These are phyloP conservation scores for Hyposmocoma kahamanoa DNA, from an alignment of 1,140 invertebrate species.

Conservation along the genomic window DNA sequence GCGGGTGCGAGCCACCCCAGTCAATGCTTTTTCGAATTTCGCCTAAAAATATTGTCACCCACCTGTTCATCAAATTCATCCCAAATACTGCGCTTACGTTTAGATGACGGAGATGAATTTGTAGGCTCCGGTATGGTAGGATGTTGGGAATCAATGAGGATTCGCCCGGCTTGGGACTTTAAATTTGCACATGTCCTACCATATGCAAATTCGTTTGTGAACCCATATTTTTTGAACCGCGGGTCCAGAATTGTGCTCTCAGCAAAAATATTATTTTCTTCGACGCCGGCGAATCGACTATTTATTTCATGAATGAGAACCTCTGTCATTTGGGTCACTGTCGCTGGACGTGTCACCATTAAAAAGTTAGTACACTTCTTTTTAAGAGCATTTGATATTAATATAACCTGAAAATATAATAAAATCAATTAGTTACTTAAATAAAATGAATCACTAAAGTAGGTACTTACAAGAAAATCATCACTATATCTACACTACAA, in stretches of 20 bases:
- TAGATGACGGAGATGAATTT: background rate
- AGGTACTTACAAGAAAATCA: too few species aligned
- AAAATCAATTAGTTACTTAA: background rate
- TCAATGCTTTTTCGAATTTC: too few species aligned
- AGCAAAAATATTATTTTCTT: background rate
- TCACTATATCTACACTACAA: too few species aligned
- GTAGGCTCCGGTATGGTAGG: background rate
- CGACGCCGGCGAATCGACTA: background rate
- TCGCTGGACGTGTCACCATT: background rate
- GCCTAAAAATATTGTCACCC: background rate
- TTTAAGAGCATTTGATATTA: background rate
- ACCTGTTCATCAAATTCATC: constrained; percentile 10
- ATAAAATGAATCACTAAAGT: background rate
- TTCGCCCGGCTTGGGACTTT: background rate
- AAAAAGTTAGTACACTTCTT: background rate
- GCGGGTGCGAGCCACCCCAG: too few species aligned
- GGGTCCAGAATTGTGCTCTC: background rate
- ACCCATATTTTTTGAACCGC: background rate
- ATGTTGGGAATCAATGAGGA: background rate
- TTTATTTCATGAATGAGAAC: background rate
- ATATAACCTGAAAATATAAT: background rate
- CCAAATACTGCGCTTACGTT: constrained; percentile 7
- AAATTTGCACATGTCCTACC: background rate
- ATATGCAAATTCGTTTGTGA: background rate
- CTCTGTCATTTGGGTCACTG: background rate